Evolutionary conservation across 2,797 vertebrate species (phyloP), one percentile per base, ranked within the genome.

Genomic region (Lerista edwardsae): DNA sequence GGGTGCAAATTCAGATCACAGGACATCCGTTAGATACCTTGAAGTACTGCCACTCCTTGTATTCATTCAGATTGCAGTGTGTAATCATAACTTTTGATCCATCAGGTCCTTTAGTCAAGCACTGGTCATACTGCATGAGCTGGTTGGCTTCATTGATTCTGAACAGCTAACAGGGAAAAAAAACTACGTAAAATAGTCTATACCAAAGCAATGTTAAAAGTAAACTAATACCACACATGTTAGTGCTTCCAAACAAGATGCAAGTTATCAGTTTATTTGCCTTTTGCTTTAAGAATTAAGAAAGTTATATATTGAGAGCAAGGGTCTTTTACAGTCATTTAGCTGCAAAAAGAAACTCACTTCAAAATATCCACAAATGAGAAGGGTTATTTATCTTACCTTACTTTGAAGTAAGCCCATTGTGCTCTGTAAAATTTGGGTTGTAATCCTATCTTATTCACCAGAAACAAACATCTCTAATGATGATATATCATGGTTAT

Each of bases 101-200:
- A 83, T 99, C 98, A 1, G 90, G 6, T 65, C 97, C 98, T 93
- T 95, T 97, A 31, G 97, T 97, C 94, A 99, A 94, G 93, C 99
- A 99, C 93, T 99, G 99, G 91, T 99, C 98, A 0, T 99, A 99
- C 89, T 99, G 99, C 98, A 99, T 99, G 87, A 99, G 93, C 91
- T 99, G 99, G 94, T 98, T 98, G 2, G 97, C 98, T 93, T 99
- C 97, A 25, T 99, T 99, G 91, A 99, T 98, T 91, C 99, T 96
- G 94, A 99, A 99, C 90, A 99, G 96, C 99, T 99, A 89, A 78
- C 3, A 1, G 87, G 57, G 83, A 90, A 84, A 80, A 81, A 57
- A 79, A 85, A 57, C 29, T 14, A 68, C 57, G 25, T 15, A 14
- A 44, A 34, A 62, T 76, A 51, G 71, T 82, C 73, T 67, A 31